Evolutionary conservation across 2,888 invertebrate species (phyloP), one percentile per base, ranked within the genome.

Genomic region (Hermodice carunculata): DNA sequence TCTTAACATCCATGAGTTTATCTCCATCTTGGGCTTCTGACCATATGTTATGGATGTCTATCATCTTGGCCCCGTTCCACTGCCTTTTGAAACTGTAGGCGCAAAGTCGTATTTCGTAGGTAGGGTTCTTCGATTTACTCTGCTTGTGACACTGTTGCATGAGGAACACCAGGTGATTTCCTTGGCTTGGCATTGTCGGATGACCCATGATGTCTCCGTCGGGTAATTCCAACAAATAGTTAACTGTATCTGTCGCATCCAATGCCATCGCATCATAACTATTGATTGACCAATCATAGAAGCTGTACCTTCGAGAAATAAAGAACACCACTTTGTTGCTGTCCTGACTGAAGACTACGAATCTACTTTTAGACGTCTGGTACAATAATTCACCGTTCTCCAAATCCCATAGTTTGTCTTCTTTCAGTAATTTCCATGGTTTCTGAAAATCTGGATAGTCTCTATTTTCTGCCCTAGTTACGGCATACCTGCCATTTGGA

Each of bases 401-500:
- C 28, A 77, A 54, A 32, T 77, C 71, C 81, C 81, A 82, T 31
- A 82, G 54, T 22, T 78, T 72, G 54, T 77, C 76, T 58, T 79
- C 77, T 8, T 70, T 71, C 14, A 78, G 61, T 1, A 70, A 46
- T 8, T 54, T 54, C 70, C 78, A 76, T 6, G 65, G 62, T 11
- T 56, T 48, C 29, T 49, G 51, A 32, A 54, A 64, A 22, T 56
- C 57, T 24, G 51, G 64, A 11, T 54, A 24, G 37, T 67, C 67
- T 3, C 19, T 63, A 37, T 71, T 56, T n/a, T 64, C 63, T 4
- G 75, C 73, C 19, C 75, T 64, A 2, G 78, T 76, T 2, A 79
- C 68, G 6, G 74, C 72, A 54, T 69, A 78, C 22, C 62, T 48
- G 1, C 80, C 82, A n/a, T n/a, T n/a, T n/a, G n/a, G n/a, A n/a